Percentiles rank a stretch among this genome's conserved stretches.
Evolutionary conservation across 2,888 invertebrate genomes (phyloP).

Genomic region (Cantharis flavilabris): DNA sequence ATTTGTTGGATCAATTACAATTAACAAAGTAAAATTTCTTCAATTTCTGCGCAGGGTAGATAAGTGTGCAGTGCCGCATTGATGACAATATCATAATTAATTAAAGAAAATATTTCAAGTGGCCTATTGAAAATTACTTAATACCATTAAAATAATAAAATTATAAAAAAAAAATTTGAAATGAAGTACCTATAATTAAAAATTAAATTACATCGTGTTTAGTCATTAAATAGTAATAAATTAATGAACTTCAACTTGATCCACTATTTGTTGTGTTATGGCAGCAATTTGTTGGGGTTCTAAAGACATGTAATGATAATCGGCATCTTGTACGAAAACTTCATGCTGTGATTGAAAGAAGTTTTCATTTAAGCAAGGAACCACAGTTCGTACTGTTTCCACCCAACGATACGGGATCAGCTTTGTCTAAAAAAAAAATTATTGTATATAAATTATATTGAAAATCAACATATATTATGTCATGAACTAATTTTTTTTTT

Average conservation of each 20-base stretch:
- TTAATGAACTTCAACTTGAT: neutral
- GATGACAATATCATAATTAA: too few relatives aligned
- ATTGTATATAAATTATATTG: too few relatives aligned
- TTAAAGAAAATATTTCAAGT: too few relatives aligned
- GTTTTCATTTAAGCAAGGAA: constrained; percentile 16
- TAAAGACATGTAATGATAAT: constrained; percentile 43
- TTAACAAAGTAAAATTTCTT: too few relatives aligned
- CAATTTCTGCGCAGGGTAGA: too few relatives aligned
- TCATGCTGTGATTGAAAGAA: constrained; percentile 25
- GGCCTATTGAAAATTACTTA: too few relatives aligned
- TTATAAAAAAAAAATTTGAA: too few relatives aligned
- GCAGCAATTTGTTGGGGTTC: constrained; percentile 41
- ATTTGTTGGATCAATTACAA: too few relatives aligned
- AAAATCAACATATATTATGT: too few relatives aligned
- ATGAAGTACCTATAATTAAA: neutral
- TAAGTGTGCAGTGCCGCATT: too few relatives aligned
- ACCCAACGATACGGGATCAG: constrained; percentile 37
- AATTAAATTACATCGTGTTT: neutral
- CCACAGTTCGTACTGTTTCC: constrained; percentile 37
- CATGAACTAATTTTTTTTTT: too few relatives aligned
- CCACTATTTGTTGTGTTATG: neutral
- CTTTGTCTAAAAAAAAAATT: constrained; percentile 32
- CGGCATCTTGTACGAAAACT: constrained; percentile 28
- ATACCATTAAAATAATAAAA: too few relatives aligned
- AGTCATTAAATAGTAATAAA: neutral